Evolutionary conservation across 2,113 vertebrate species (phyloP).

Genomic region (Chaetodon trifascialis): DNA sequence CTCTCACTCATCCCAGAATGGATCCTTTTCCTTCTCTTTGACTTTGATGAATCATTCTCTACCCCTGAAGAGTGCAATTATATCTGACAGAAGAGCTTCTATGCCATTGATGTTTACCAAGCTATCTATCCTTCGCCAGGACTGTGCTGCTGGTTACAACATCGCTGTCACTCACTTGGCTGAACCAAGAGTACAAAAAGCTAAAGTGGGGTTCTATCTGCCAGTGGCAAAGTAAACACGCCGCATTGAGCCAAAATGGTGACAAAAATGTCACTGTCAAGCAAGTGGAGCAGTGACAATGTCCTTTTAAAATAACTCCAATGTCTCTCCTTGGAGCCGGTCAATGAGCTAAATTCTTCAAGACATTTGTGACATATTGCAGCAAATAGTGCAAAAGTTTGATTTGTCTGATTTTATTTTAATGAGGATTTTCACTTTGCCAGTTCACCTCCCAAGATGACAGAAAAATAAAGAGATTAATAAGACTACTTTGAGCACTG

Average conservation of each 20-base stretch:
- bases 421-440: conserved; percentile 24
- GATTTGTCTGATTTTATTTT: conserved; percentile 27
- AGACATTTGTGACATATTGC: conserved; percentile 14
- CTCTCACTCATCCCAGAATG: conserved; percentile 38
- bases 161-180: conserved; percentile 56
- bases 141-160: conserved; percentile 30
- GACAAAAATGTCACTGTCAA: conserved; percentile 38
- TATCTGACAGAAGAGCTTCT: conserved; percentile 48
- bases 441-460: conserved; percentile 18
- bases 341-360: neutral
- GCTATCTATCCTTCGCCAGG: conserved; percentile 38
- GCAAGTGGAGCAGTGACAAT: conserved; percentile 30
- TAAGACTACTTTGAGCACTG: conserved; percentile 13
- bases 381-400: conserved; percentile 1
- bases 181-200: conserved; percentile 25
- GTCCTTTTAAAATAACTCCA: conserved; percentile 15
- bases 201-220: conserved; percentile 31
- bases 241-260: conserved; percentile 20
- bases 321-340: neutral
- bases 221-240: conserved; percentile 38
- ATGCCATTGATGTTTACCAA: conserved; percentile 47
- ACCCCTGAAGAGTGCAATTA: conserved; percentile 60
- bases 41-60: conserved; percentile 62
- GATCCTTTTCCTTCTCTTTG: conserved; percentile 32
- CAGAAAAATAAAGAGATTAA: conserved; percentile 34